phyloP scores from a whole-genome alignment of 92 coral and sea anemone species.

The Hydrozoanthus gracilis region DNA sequence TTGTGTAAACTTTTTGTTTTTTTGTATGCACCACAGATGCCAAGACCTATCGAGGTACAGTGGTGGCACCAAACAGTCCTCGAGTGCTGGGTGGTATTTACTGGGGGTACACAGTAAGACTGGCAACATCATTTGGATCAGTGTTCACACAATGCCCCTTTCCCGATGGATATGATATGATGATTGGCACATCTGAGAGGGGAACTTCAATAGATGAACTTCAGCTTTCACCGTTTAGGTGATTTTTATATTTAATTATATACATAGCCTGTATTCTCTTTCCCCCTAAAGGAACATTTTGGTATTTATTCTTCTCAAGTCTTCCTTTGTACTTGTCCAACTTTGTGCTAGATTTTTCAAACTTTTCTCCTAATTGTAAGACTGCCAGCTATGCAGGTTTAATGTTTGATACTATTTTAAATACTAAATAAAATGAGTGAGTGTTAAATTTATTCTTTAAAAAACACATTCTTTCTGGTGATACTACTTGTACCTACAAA shows the following conservation, averaged over 20 bases:
- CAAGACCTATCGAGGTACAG: slow-evolving; percentile 72
- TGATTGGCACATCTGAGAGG: slow-evolving; percentile 95
- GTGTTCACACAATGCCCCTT: slow-evolving; percentile 95
- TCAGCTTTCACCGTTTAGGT: slow-evolving; percentile 79
- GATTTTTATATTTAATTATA: not conserved
- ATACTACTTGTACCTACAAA: no score
- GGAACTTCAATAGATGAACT: slow-evolving; percentile 82
- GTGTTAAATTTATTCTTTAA: no score
- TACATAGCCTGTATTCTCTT: no score
- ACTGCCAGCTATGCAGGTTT: no score
- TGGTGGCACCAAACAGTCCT: slow-evolving; percentile 90
- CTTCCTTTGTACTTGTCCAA: no score
- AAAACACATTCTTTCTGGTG: no score
- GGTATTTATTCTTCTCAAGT: no score
- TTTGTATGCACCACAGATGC: slow-evolving; percentile 56
- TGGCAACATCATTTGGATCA: slow-evolving; percentile 90
- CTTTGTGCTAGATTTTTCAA: no score
- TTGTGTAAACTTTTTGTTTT: not conserved
- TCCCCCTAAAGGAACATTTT: no score
- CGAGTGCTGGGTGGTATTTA: slow-evolving; percentile 86
- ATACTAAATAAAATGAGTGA: no score
- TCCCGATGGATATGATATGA: slow-evolving; percentile 86
- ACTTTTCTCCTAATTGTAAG: no score
- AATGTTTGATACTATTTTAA: no score
- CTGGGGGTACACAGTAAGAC: slow-evolving; percentile 96